Evolutionary conservation across 2,113 vertebrate species (phyloP), one percentile per base, ranked within the genome.

Genomic region (Heteronetta atricapilla): DNA sequence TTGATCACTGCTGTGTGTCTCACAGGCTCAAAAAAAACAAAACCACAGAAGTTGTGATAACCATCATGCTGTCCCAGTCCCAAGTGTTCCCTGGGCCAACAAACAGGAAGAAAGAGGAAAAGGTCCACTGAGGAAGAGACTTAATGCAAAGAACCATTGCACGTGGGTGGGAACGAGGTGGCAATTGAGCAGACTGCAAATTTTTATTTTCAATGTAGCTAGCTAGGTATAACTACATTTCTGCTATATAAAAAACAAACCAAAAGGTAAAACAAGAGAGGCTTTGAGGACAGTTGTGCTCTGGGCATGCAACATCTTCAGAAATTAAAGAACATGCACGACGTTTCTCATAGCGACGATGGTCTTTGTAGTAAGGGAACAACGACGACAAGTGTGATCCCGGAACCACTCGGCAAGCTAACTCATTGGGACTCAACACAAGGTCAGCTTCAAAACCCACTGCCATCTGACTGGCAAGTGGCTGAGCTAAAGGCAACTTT

Each of bases 391-490:
- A 22, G 48, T 6, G 48, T 33, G 36, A 52, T 8, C 58, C 2
- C 8, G 22, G 72, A 58, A 31, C 26, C 50, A 5, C 6, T 6
- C 42, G 21, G 42, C 50, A 38, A 44, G 33, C 56, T 5, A 34
- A 22, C 56, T 50, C 50, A 1, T 4, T 2, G 0, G 58, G 56
- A 22, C 16, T 44, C 50, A 1, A 58, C 1, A 46, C 25, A 2
- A 17, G 38, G 17, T n/a, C 7, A 20, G 7, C 5, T 50, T 23
- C 22, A 50, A 90, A 56, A 8, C 25, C 42, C 42, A 2, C 26
- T 2, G 6, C 28, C 22, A 2, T 13, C 66, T 13, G 58, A 26
- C 66, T 3, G 13, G 4, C 16, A 38, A 55, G 46, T 1, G 4
- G 18, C 8, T n/a, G 20, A 5, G 6, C 38, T 13, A 34, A 28